phyloP scores from a whole-genome alignment of 2,113 vertebrate genomes.

The Protomyctophum bolini region DNA sequence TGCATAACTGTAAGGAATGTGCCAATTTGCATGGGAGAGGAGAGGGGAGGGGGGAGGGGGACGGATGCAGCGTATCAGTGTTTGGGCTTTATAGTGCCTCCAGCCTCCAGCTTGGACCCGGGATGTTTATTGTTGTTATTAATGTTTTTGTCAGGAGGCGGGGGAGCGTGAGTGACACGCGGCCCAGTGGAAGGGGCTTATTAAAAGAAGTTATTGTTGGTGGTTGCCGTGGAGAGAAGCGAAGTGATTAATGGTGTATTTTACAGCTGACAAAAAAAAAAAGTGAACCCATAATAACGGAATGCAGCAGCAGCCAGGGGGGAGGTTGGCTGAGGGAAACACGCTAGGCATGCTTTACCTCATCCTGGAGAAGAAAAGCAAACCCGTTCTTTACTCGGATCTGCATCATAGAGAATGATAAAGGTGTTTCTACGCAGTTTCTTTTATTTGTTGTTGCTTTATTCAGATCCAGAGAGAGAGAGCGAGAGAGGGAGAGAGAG shows the following conservation, averaged over 20 bases:
- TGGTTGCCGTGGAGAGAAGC: conserved; percentile 57
- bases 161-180: conserved; percentile 64
- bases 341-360: conserved; percentile 48
- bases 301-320: conserved; percentile 39
- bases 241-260: conserved; percentile 72
- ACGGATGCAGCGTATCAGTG: conserved; percentile 35
- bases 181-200: conserved; percentile 63
- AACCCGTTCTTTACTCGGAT: conserved; percentile 34
- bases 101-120: conserved; percentile 25
- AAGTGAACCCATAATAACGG: too few species aligned
- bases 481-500: too few species aligned
- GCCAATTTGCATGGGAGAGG: conserved; percentile 56
- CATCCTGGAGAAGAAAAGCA: conserved; percentile 41
- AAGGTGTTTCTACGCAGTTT: conserved; percentile 32
- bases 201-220: conserved; percentile 73
- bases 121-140: conserved; percentile 71
- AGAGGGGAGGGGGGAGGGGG: too few species aligned
- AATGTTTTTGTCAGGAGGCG: conserved; percentile 69
- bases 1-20: conserved; percentile 50
- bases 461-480: too few species aligned
- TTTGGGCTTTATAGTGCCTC: conserved; percentile 41
- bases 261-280: conserved; percentile 62
- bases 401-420: conserved; percentile 37
- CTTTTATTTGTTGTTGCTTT: conserved; percentile 11
- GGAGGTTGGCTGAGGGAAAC: conserved; percentile 50